Percentiles rank a stretch among this genome's conserved stretches.
These are phyloP conservation scores for Oryzias sinensis DNA, from an alignment of 2,797 vertebrate genomes.

Conservation along the genomic window DNA sequence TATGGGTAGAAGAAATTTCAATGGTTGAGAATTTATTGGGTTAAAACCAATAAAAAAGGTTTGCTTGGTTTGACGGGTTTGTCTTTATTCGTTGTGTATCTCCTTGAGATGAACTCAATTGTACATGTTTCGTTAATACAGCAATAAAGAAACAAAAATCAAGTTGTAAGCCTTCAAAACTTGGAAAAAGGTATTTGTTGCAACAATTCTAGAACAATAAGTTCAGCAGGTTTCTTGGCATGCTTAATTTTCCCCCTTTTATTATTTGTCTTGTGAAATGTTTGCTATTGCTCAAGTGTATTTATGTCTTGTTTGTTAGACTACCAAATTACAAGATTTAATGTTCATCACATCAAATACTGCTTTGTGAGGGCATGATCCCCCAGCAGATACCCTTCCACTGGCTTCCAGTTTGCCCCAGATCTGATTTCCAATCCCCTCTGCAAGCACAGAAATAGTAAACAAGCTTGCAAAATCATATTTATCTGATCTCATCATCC, in stretches of 20 bases:
- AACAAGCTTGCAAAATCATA: conserved; percentile 37
- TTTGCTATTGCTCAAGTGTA: not conserved
- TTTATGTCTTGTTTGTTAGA: not conserved
- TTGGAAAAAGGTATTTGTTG: not conserved
- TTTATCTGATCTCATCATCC: conserved; percentile 49
- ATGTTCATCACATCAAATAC: not conserved
- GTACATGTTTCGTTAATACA: too few relatives aligned
- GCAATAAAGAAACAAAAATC: too few relatives aligned
- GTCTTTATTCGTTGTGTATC: too few relatives aligned
- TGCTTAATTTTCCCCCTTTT: too few relatives aligned
- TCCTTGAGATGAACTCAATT: too few relatives aligned
- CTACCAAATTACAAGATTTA: not conserved
- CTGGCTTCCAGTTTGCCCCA: conserved; percentile 15
- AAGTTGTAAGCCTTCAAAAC: too few relatives aligned
- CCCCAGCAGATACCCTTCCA: conserved; percentile 7
- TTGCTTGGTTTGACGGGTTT: too few relatives aligned
- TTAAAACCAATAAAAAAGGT: too few relatives aligned
- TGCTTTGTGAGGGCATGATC: conserved; percentile 15
- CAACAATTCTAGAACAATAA: not conserved
- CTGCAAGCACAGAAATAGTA: conserved; percentile 32
- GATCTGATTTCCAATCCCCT: conserved; percentile 36
- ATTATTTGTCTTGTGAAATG: too few relatives aligned
- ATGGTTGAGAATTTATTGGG: too few relatives aligned
- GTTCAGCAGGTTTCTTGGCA: not conserved
- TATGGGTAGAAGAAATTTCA: too few relatives aligned